Evolutionary conservation across 2,888 invertebrate genomes (phyloP).

Genomic region (Epirrita christyi): DNA sequence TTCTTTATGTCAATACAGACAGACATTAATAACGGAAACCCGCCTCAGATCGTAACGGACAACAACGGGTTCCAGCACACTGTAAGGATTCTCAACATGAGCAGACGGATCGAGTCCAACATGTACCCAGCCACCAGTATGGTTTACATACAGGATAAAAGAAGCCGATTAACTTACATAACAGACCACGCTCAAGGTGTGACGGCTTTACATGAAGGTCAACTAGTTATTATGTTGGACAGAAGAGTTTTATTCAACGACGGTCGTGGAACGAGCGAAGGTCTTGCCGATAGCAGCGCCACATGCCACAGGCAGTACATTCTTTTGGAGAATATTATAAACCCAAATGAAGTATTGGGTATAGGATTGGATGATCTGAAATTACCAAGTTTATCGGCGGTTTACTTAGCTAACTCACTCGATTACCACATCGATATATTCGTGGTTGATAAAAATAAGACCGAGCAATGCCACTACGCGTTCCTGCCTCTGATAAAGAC

Average conservation of each 20-base stretch:
- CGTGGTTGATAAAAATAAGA: slow-evolving; percentile 55
- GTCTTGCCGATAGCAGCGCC: slow-evolving; percentile 93
- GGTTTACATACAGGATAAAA: slow-evolving; percentile 92
- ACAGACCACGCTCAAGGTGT: slow-evolving; percentile 97
- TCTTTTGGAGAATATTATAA: slow-evolving; percentile 65
- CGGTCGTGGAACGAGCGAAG: slow-evolving; percentile 96
- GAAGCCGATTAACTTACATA: slow-evolving; percentile 88
- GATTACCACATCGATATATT: slow-evolving; percentile 64
- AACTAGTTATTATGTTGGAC: slow-evolving; percentile 96
- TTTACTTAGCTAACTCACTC: slow-evolving; percentile 56
- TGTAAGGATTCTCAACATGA: slow-evolving; percentile 89
- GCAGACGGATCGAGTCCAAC: slow-evolving; percentile 95
- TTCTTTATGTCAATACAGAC: slow-evolving; percentile 95
- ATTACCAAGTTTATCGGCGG: slow-evolving; percentile 65
- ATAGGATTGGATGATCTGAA: slow-evolving; percentile 38
- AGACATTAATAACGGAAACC: slow-evolving; percentile 91
- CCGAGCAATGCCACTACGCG: slow-evolving; percentile 54
- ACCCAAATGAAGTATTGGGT: slow-evolving; percentile 27
- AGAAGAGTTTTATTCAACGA: slow-evolving; percentile 96
- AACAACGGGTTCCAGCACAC: slow-evolving; percentile 96
- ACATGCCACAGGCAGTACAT: slow-evolving; percentile 79
- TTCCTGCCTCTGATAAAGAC: slow-evolving; percentile 67
- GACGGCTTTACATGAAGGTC: slow-evolving; percentile 94
- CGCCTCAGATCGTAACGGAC: slow-evolving; percentile 93
- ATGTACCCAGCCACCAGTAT: slow-evolving; percentile 97